A percentile compares a stretch with the other conserved stretches of the same genome.
phyloP scores from a whole-genome alignment of 2,888 invertebrate species.

The Ochropleura leucogaster region DNA sequence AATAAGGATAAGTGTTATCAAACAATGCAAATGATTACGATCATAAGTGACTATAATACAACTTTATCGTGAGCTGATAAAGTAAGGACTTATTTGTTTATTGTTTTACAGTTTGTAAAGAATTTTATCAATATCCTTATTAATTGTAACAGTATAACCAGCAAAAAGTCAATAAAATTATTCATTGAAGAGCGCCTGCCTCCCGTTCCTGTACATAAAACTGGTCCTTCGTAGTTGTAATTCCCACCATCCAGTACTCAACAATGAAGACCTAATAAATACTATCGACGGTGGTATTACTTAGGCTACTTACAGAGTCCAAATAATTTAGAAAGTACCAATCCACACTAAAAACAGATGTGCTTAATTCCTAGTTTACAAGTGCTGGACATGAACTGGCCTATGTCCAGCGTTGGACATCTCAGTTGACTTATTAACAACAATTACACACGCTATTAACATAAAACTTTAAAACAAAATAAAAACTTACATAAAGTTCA shows the following conservation, averaged over 20 bases:
- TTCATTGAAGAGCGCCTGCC: too few species aligned
- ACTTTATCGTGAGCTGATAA: slow-evolving; percentile 7
- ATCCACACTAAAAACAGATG: too few species aligned
- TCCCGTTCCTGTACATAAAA: too few species aligned
- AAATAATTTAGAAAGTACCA: not conserved
- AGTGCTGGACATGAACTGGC: not conserved
- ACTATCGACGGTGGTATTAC: not conserved
- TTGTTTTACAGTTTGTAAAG: not conserved
- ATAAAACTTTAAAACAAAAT: not conserved
- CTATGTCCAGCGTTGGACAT: not conserved
- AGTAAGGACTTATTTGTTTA: not conserved
- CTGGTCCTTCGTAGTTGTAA: too few species aligned
- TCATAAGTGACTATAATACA: not conserved
- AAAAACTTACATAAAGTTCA: slow-evolving; percentile 44
- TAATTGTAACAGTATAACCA: too few species aligned
- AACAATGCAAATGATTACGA: not conserved
- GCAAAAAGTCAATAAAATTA: too few species aligned
- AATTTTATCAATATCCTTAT: not conserved
- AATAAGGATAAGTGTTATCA: not conserved
- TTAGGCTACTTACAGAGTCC: not conserved
- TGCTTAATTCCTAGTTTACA: not conserved
- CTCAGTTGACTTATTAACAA: not conserved
- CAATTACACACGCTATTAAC: not conserved
- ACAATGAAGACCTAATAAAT: not conserved
- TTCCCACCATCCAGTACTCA: too few species aligned